Evolutionary conservation across 2,888 invertebrate genomes (phyloP), one percentile per base, ranked within the genome.

Genomic region (Agrochola lota): DNA sequence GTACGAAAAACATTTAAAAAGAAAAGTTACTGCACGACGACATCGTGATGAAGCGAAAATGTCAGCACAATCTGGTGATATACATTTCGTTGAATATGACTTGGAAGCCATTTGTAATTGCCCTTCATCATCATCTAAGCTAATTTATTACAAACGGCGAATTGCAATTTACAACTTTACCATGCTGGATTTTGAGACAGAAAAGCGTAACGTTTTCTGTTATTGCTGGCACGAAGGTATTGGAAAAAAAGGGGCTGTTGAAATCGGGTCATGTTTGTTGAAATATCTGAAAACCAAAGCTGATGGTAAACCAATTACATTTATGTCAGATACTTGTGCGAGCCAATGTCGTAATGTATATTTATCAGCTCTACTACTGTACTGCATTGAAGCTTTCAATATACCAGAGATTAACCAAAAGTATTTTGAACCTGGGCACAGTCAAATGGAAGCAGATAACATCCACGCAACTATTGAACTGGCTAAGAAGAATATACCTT

Each of bases 351-450:
- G 85, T 57, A 81, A 84, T 80, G 63, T 71, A 80, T 84, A 66
- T 82, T 3, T 62, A 49, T 49, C 78, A 43, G 77, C 83, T 71
- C 64, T 83, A 71, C 66, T 83, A 69, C 67, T 84, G 70, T 83
- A 82, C 69, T 83, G 78, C 62, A 63, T 74, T 69, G 70, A 80
- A 67, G 6, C 52, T 74, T 71, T 83, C 60, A 66, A 80, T 71
- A 80, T 80, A 78, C 80, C 82, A 76, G 80, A 80, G 66, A 84
- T 84, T 71, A 84, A 78, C 71, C 76, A 83, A 69, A 80, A 84
- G 69, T 83, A 83, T 77, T 83, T 83, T 74, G 83, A 71, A 71
- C 81, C 77, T 69, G 81, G 75, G 43, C 79, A 83, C 55, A 81
- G 74, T 77, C 72, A 81, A 79, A 75, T 81, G 78, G 77, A 85